Evolutionary conservation across 2,888 invertebrate species (phyloP), one percentile per base, ranked within the genome.

Genomic region (Tanytarsus gracilentus): DNA sequence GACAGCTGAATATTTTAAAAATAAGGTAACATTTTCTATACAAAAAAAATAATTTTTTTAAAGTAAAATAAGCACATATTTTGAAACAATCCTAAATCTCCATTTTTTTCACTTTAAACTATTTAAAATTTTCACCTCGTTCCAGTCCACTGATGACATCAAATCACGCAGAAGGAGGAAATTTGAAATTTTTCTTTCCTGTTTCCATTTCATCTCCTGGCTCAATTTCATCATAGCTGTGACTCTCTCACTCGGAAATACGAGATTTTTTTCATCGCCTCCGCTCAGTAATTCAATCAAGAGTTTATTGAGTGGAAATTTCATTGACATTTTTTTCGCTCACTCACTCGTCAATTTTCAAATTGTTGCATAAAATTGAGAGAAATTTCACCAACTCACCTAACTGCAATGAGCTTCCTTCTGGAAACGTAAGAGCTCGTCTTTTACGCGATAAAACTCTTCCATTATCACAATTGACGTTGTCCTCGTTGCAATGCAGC

Each of bases 361-460:
- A 36, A 14, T 11, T 36, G 14, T 14, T 36, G 18, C 18, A 48
- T 1, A 18, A 8, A 16, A 18, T 16, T 48, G 7, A 7, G 8
- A 16, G 4, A 2, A 9, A 21, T 14, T 48, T 48, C 21, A 21
- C 2, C 4, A n/a, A 67, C 68, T 66, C 64, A 74, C 74, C 73
- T 62, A 74, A 64, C 65, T 74, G 74, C 65, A 74, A 73, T 48
- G 74, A 74, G 62, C 76, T 76, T 40, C 77, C 77, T 65, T 73
- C 71, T 26, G 78, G 78, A 70, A 77, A 78, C 26, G 72, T 67
- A 62, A 78, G 68, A 68, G 76, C 77, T 63, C 78, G 71, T 65
- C 74, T 73, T 64, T 72, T 75, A 64, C 78, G 69, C 11, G 72
- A 75, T 61, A 73, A 64, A 63, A 71, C 63, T 21, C 11, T 40